Evolutionary conservation across 2,113 vertebrate species (phyloP), one percentile per base, ranked within the genome.

Genomic region (Prinia subflava): DNA sequence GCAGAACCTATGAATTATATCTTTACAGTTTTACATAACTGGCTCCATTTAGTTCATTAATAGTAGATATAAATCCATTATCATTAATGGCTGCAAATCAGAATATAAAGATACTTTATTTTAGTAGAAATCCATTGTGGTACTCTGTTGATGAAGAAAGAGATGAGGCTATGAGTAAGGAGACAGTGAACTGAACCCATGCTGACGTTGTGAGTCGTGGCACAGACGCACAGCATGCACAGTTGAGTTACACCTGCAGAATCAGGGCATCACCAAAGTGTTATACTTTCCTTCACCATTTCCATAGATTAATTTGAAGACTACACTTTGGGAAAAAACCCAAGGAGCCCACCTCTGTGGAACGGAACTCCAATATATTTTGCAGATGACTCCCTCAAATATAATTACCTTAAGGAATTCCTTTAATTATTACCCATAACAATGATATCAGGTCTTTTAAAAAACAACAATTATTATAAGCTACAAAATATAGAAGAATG

Each of bases 161-260:
- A 91, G 69, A 75, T 1, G 53, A 16, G 9, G 10, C 62, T 57
- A 7, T 14, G 31, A 57, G 23, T 37, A 83, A 64, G 28, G 24
- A 37, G 41, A 47, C 0, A 50, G 33, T 31, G 46, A 75, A 83
- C 5, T 67, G 49, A 91, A 27, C 16, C 56, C 20, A 4, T 3
- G 4, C 0, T 15, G 50, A n/a, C 31, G 28, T 62, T 30, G 52
- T 19, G 49, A 21, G 12, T 20, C 4, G 2, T 30, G 57, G 41
- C 31, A 53, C 33, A 76, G 59, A 41, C 4, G 0, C 50, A 62
- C 46, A 64, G 79, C 15, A 7, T 0, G 12, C 23, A 15, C 1
- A 37, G 28, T 2, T 1, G 1, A 74, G 18, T 53, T 50, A 56
- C 64, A 44, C 23, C 16, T 71, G 35, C 33, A 71, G 31, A 47